phyloP scores from a whole-genome alignment of 2,888 invertebrate genomes.

The Helicoverpa assulta region DNA sequence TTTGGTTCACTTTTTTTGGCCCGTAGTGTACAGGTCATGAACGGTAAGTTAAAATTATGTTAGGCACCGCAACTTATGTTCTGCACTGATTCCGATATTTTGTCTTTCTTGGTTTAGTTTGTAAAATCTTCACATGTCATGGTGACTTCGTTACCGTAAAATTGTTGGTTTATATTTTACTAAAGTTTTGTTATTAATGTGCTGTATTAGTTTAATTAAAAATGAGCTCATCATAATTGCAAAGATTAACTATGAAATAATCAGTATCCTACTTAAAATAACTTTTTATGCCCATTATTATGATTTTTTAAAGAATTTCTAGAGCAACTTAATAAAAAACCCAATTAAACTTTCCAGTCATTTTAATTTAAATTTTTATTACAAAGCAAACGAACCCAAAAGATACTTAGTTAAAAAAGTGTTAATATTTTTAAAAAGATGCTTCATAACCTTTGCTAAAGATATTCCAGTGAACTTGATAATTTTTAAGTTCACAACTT shows the following conservation, averaged over 20 bases:
- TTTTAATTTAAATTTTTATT: slow-evolving; percentile 22
- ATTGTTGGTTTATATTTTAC: slow-evolving; percentile 11
- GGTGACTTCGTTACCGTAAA: slow-evolving; percentile 22
- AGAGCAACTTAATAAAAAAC: not conserved
- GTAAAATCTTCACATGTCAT: slow-evolving; percentile 9
- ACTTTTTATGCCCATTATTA: too few relatives aligned
- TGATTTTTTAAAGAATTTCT: not conserved
- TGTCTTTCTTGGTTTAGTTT: slow-evolving; percentile 39
- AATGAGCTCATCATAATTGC: too few relatives aligned
- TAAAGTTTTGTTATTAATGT: too few relatives aligned
- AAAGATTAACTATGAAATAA: too few relatives aligned
- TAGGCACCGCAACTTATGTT: slow-evolving; percentile 74
- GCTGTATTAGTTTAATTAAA: too few relatives aligned
- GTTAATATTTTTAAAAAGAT: slow-evolving; percentile 35
- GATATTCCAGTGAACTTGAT: slow-evolving; percentile 9
- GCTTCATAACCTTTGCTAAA: slow-evolving; percentile 17
- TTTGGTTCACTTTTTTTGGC: slow-evolving; percentile 24
- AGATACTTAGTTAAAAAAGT: slow-evolving; percentile 26
- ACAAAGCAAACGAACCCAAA: slow-evolving; percentile 21
- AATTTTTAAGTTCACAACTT: slow-evolving; percentile 24
- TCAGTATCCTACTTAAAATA: too few relatives aligned
- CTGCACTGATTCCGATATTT: slow-evolving; percentile 77
- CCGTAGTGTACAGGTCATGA: slow-evolving; percentile 36
- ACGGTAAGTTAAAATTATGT: slow-evolving; percentile 34
- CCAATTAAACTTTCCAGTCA: slow-evolving; percentile 8